Evolutionary conservation across 2,113 vertebrate species (phyloP).

Genomic region (Ifrita kowaldi): DNA sequence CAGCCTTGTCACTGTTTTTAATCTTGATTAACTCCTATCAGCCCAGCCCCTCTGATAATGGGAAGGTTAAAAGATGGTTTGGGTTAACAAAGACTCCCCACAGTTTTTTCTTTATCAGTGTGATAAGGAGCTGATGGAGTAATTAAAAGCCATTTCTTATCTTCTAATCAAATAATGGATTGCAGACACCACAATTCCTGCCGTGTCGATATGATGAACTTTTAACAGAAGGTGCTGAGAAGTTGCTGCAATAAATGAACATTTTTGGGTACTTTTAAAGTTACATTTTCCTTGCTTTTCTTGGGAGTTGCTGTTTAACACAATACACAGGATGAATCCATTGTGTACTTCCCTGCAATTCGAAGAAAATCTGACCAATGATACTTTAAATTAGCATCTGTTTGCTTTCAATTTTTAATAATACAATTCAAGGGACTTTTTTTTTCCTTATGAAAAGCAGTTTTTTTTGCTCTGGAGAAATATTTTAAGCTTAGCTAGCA

Average conservation of each 20-base stretch:
- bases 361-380: neutral
- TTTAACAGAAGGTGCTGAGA: neutral
- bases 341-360: neutral
- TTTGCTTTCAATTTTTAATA: neutral
- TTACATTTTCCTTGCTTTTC: neutral
- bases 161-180: neutral
- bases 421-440: neutral
- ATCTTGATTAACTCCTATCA: neutral
- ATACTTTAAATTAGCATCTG: neutral
- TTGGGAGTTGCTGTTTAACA: neutral
- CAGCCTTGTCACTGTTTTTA: neutral
- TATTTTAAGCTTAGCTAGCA: neutral
- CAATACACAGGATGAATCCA: neutral
- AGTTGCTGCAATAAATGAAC: neutral
- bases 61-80: neutral
- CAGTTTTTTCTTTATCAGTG: neutral
- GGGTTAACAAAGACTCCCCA: neutral
- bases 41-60: neutral
- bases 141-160: constrained; percentile 19
- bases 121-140: neutral
- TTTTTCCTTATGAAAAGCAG: too few relatives aligned
- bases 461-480: neutral
- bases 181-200: neutral
- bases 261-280: neutral
- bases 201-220: neutral